A percentile compares a stretch with the other conserved stretches of the same genome.
These are phyloP conservation scores for Copidosoma floridanum DNA, from an alignment of 1,140 invertebrate species.

Conservation along the genomic window DNA sequence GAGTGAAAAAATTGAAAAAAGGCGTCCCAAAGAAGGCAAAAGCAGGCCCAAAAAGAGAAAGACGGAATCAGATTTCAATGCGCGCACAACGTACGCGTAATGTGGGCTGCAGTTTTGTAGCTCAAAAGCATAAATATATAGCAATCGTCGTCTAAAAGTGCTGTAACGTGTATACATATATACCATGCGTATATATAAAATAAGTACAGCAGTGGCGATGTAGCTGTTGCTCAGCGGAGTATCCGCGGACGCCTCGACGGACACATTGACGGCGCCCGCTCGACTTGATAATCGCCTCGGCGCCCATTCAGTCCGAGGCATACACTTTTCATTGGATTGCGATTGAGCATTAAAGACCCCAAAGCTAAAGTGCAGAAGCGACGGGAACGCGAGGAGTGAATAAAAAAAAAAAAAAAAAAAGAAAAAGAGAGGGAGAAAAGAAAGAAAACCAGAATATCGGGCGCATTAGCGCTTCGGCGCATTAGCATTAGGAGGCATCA, in stretches of 20 bases:
- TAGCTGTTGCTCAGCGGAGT: constrained; percentile 55
- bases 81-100: too few relatives aligned
- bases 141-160: too few relatives aligned
- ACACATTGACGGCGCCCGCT: constrained; percentile 56
- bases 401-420: neutral
- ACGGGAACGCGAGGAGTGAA: constrained; percentile 15
- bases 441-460: constrained; percentile 36
- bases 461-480: constrained; percentile 33
- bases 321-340: constrained; percentile 59
- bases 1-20: too few relatives aligned
- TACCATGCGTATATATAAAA: too few relatives aligned
- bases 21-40: too few relatives aligned
- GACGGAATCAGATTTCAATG: too few relatives aligned
- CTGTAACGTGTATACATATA: too few relatives aligned
- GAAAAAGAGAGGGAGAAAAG: constrained; percentile 21
- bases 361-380: too few relatives aligned
- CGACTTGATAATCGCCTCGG: constrained; percentile 56
- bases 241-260: constrained; percentile 56
- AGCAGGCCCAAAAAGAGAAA: too few relatives aligned
- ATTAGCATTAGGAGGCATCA: constrained; percentile 59
- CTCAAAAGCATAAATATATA: too few relatives aligned
- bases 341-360: constrained; percentile 57
- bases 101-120: too few relatives aligned
- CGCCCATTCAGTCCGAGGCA: constrained; percentile 40
- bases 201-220: too few relatives aligned